phyloP scores from a whole-genome alignment of 2,113 vertebrate species.

The Gasterosteus aculeatus region DNA sequence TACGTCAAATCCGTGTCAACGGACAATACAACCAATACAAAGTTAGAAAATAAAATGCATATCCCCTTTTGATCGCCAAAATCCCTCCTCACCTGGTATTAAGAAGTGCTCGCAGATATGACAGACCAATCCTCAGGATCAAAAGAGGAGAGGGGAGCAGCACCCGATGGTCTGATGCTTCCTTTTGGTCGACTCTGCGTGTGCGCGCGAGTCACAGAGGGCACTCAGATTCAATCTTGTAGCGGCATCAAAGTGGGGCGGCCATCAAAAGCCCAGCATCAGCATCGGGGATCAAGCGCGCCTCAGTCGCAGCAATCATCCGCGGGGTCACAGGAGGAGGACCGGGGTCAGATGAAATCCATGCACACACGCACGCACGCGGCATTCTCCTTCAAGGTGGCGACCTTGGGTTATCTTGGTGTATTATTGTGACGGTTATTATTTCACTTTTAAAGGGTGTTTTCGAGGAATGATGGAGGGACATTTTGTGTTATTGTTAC shows the following conservation, averaged over 20 bases:
- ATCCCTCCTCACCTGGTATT: background rate
- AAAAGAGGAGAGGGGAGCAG: constrained; percentile 35
- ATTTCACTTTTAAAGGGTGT: background rate
- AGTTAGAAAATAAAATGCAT: background rate
- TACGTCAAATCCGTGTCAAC: constrained; percentile 7
- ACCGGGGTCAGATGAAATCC: constrained; percentile 55
- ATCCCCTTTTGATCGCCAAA: constrained; percentile 1
- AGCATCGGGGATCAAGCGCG: constrained; percentile 58
- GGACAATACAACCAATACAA: constrained; percentile 30
- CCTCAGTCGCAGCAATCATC: constrained; percentile 65
- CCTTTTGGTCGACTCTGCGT: constrained; percentile 24
- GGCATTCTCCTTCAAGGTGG: constrained; percentile 39
- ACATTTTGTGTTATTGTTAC: background rate
- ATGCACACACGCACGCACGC: constrained; percentile 27
- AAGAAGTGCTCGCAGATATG: constrained; percentile 8
- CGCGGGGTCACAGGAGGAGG: constrained; percentile 50
- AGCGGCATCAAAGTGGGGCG: constrained; percentile 58
- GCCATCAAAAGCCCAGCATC: constrained; percentile 68
- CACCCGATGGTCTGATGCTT: constrained; percentile 28
- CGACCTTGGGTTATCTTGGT: constrained; percentile 43
- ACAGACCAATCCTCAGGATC: constrained; percentile 39
- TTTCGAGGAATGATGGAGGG: background rate
- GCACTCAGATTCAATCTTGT: constrained; percentile 61
- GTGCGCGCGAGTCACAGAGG: constrained; percentile 47
- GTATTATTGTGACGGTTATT: background rate